Conservation (phyloP, 2,888 invertebrate genomes). For the Gandaritis pyraliata region DNA sequence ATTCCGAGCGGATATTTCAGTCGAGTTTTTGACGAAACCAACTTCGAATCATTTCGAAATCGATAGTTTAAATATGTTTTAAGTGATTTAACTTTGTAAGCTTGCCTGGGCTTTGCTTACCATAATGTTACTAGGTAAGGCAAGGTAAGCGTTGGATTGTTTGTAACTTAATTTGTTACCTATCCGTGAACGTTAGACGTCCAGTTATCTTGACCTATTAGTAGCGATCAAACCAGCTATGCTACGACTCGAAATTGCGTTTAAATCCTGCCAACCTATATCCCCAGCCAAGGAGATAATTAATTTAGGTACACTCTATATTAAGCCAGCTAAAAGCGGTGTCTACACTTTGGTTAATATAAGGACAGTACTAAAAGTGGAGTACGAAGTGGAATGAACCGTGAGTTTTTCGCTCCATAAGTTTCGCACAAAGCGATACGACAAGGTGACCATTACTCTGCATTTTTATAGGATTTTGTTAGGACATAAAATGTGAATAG, state of each 20-base stretch:
- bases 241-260: background rate
- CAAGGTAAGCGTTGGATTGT: too few species aligned
- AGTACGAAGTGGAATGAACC: slow-evolving; percentile 40
- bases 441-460: slow-evolving; percentile 33
- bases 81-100: too few species aligned
- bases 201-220: background rate
- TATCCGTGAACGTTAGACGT: background rate
- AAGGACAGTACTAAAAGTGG: slow-evolving; percentile 32
- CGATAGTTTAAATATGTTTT: too few species aligned
- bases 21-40: too few species aligned
- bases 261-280: slow-evolving; percentile 20
- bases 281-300: slow-evolving; percentile 28
- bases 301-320: slow-evolving; percentile 30
- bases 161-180: background rate
- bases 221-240: background rate
- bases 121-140: too few species aligned
- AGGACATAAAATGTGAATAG: slow-evolving; percentile 20
- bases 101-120: too few species aligned
- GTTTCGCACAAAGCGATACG: slow-evolving; percentile 43
- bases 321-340: slow-evolving; percentile 30
- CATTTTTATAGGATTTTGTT: slow-evolving; percentile 28
- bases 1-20: background rate
- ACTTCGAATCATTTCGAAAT: too few species aligned
- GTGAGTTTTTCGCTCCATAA: slow-evolving; percentile 43
- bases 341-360: slow-evolving; percentile 30